phyloP scores from a whole-genome alignment of 1,140 invertebrate species.

The roundworm (Caenorhabditis elegans) region WBcel235 BX284603.4:7144001-7144500 shows the following conservation, averaged over 20 bases:
- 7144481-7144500: too few relatives aligned
- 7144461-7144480: too few relatives aligned
- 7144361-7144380: too few relatives aligned
- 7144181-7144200: neutral
- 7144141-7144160: constrained; percentile 38
- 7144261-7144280: constrained; percentile 26
- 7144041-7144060: constrained; percentile 44
- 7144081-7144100: constrained; percentile 21
- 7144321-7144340: too few relatives aligned
- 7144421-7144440: too few relatives aligned
- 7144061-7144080: constrained; percentile 22
- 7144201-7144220: neutral
- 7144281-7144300: constrained; percentile 27
- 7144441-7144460: too few relatives aligned
- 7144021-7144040: neutral
- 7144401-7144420: too few relatives aligned
- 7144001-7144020: neutral
- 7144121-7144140: constrained; percentile 25
- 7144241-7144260: neutral
- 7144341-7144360: too few relatives aligned
- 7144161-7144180: constrained; percentile 29
- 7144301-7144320: constrained; percentile 42
- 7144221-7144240: neutral
- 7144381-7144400: too few relatives aligned
- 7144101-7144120: constrained; percentile 36